These are phyloP conservation scores for Lagocephalus sceleratus DNA, from an alignment of 2,797 vertebrate species.

Conservation along the genomic window DNA sequence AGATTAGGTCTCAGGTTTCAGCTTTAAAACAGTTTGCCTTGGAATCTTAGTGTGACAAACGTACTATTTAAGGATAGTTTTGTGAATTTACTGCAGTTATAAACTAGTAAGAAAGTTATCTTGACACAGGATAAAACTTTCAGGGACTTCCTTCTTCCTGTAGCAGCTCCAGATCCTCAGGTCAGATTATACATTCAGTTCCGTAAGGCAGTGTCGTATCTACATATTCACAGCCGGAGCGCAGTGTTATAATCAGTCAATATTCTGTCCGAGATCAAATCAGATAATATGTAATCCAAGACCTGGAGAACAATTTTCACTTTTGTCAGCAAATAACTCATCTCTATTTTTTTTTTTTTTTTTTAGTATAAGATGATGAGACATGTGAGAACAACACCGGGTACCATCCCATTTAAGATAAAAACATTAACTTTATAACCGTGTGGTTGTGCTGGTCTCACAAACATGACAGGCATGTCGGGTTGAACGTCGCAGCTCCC, in stretches of 20 bases:
- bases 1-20: constrained; percentile 17
- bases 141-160: neutral
- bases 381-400: neutral
- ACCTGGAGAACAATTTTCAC: no score
- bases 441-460: neutral
- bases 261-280: neutral
- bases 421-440: constrained; percentile 18
- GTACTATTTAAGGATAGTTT: no score
- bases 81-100: no score
- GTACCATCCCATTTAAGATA: constrained; percentile 8
- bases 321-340: no score
- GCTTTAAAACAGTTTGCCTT: constrained; percentile 9
- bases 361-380: no score
- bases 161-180: constrained; percentile 33
- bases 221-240: constrained; percentile 14
- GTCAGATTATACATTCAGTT: constrained; percentile 55
- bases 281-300: neutral
- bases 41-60: no score
- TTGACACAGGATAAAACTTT: constrained; percentile 1
- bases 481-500: constrained; percentile 1
- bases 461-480: constrained; percentile 1
- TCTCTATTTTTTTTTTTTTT: no score
- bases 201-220: constrained; percentile 59
- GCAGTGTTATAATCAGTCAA: no score
- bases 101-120: no score